Conservation (phyloP, 1,140 invertebrate species). For the Bombus soroeensis region DNA sequence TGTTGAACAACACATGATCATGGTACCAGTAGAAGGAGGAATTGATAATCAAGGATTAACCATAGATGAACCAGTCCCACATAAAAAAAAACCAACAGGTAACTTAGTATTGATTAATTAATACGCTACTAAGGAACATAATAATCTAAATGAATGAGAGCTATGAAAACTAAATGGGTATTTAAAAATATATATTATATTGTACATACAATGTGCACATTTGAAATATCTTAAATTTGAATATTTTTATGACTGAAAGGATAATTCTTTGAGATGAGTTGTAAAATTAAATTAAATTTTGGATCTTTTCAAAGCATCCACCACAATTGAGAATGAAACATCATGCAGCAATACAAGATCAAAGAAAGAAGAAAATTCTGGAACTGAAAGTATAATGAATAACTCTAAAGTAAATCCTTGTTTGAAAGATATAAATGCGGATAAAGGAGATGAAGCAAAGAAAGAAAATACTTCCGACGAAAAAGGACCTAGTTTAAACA, state of each 20-base stretch:
- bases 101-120: not conserved
- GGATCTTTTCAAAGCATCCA: not conserved
- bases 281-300: no score
- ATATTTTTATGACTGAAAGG: not conserved
- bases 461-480: not conserved
- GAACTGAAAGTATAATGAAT: not conserved
- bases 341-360: not conserved
- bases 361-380: conserved; percentile 7
- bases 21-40: conserved; percentile 83
- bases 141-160: not conserved
- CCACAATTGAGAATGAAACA: conserved; percentile 9
- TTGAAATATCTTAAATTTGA: not conserved
- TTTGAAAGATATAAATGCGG: not conserved
- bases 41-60: conserved; percentile 82
- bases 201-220: not conserved
- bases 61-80: conserved; percentile 64
- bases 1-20: conserved; percentile 89
- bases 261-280: no score
- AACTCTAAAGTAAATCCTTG: not conserved
- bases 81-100: conserved; percentile 23
- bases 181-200: not conserved
- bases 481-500: not conserved
- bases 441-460: not conserved
- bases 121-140: not conserved
- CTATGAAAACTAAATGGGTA: not conserved